Evolutionary conservation across 2,797 vertebrate species (phyloP).

Genomic region (Nothura maculosa): DNA sequence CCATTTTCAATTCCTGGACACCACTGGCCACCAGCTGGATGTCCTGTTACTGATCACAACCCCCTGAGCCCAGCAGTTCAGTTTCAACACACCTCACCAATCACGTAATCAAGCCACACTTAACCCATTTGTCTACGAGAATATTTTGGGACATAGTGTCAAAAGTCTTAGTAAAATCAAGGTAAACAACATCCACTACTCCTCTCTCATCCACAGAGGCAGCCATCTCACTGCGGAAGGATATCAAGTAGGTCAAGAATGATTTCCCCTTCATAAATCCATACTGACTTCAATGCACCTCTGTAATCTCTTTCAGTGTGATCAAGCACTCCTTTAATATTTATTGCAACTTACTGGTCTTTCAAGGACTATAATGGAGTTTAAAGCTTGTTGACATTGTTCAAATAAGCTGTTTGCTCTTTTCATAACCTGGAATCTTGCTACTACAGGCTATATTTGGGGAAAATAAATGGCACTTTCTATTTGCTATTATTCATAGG

Average conservation of each 20-base stretch:
- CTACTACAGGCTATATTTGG: neutral
- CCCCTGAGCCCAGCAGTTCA: no score
- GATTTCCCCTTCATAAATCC: neutral
- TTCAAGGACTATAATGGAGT: neutral
- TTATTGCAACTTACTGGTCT: neutral
- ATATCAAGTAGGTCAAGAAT: neutral
- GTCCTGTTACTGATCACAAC: no score
- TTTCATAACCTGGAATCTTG: neutral
- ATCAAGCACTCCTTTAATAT: neutral
- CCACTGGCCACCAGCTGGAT: no score
- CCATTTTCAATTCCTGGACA: no score
- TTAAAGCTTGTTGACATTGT: neutral
- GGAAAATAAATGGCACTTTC: constrained; percentile 27
- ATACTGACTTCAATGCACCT: neutral
- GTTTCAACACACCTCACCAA: no score
- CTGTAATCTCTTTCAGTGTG: neutral
- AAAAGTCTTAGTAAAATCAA: no score
- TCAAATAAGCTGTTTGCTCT: neutral
- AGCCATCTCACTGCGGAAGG: neutral
- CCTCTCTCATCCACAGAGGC: neutral
- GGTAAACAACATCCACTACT: neutral
- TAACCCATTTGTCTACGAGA: no score
- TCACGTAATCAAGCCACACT: no score
- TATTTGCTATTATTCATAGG: neutral
- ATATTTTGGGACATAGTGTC: no score